Conservation (phyloP, 2,797 vertebrate species). For the Gastrophryne carolinensis region DNA sequence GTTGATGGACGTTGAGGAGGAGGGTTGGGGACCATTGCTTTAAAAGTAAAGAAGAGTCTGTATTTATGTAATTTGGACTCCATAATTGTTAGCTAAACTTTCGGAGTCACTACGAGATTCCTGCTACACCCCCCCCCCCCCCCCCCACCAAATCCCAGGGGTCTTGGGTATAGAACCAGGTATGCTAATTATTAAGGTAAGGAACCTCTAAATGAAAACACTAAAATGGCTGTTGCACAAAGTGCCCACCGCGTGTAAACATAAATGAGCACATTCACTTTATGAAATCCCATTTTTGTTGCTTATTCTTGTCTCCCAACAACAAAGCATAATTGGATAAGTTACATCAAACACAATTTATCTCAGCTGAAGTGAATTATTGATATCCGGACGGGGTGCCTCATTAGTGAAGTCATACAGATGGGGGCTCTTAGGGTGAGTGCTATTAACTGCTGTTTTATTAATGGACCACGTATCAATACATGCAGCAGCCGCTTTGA, state of each 20-base stretch:
- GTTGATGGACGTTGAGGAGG: too few relatives aligned
- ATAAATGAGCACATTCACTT: background rate
- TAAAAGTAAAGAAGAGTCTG: too few relatives aligned
- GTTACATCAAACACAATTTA: background rate
- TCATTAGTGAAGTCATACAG: background rate
- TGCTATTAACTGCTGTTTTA: slow-evolving; percentile 1
- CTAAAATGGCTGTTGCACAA: too few relatives aligned
- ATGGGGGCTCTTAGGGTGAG: background rate
- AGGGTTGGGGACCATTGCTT: too few relatives aligned
- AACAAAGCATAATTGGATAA: background rate
- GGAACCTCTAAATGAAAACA: too few relatives aligned
- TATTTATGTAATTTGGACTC: too few relatives aligned
- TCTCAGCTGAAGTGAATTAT: slow-evolving; percentile 14
- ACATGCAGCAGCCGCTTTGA: background rate
- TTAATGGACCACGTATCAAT: background rate
- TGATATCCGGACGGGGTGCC: background rate
- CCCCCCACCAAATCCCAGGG: too few relatives aligned
- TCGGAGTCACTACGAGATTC: too few relatives aligned
- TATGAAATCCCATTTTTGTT: background rate
- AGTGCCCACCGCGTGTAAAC: background rate
- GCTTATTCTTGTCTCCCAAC: background rate
- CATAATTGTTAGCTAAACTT: too few relatives aligned
- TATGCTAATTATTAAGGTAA: too few relatives aligned
- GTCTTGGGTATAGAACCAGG: too few relatives aligned
- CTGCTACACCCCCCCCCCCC: too few relatives aligned